These are phyloP conservation scores for Pocota personata DNA, from an alignment of 2,888 invertebrate genomes.

Conservation along the genomic window DNA sequence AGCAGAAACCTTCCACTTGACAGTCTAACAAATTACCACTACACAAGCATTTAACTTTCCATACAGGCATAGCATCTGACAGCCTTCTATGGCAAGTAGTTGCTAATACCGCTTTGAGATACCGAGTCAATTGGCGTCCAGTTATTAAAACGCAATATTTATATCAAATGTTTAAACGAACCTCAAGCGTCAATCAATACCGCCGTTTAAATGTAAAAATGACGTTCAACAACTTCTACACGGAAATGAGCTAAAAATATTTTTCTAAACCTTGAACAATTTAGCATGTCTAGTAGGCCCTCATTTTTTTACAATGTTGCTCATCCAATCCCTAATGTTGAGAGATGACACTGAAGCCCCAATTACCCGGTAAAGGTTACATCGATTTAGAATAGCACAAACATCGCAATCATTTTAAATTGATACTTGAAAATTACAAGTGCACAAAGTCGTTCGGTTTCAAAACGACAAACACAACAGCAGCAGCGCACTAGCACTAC, in stretches of 20 bases:
- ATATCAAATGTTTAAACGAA: not conserved
- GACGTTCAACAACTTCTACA: not conserved
- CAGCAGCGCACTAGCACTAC: slow-evolving; percentile 3
- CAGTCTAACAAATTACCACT: no score
- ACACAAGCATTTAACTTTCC: no score
- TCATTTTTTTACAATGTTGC: not conserved
- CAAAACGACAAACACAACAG: not conserved
- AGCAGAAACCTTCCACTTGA: no score
- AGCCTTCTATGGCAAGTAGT: no score
- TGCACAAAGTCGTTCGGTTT: not conserved
- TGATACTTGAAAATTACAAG: slow-evolving; percentile 10
- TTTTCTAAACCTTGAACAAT: not conserved
- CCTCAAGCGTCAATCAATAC: not conserved
- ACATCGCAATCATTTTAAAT: slow-evolving; percentile 29
- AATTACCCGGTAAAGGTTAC: slow-evolving; percentile 21
- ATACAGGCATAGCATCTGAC: no score
- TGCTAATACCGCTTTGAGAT: no score
- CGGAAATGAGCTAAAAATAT: not conserved
- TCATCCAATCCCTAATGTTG: not conserved
- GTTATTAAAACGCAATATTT: no score
- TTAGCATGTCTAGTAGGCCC: not conserved
- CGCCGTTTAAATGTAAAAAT: not conserved
- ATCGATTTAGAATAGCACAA: slow-evolving; percentile 17
- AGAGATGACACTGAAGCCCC: not conserved
- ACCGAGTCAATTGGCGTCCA: no score